Evolutionary conservation across 2,888 invertebrate genomes (phyloP), one percentile per base, ranked within the genome.

Genomic region (Agonopterix alstromeriana): DNA sequence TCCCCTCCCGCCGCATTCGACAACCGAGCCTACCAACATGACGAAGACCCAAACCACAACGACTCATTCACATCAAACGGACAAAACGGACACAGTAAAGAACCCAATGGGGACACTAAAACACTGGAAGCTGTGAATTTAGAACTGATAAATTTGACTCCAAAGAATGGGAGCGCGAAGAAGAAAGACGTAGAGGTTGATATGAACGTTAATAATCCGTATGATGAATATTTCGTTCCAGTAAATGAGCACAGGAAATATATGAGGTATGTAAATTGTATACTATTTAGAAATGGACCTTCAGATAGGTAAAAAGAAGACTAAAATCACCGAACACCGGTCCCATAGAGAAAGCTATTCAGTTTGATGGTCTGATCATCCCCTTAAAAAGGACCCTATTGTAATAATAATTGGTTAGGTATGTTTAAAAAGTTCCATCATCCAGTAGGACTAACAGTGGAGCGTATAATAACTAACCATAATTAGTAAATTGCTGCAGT

Each of bases 171-270:
- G 5, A 90, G 82, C 49, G 80, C 90, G 1, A 91, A 90, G 60
- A 93, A 93, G 76, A 93, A 92, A 71, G 92, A 92, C 50, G 91
- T 91, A 4, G 91, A 92, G 55, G 90, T 91, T 0, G 92, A 93
- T 55, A 90, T 91, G 63, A 92, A 91, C 57, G 88, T 92, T 14
- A 90, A 91, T 36, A 94, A 94, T 73, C 93, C 94, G 4, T 94
- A 95, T 74, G 94, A 95, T 66, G 95, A 95, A 67, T 95, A 95
- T 79, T 95, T 95, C 75, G 94, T 95, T 54, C 94, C 95, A 35
- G 95, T 95, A 56, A 95, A 95, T 73, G 94, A 95, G 70, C 95
- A 95, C 77, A 92, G 93, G 72, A 95, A 95, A 84, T 95, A 93
- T 73, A 94, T 95, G 90, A 94, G 95, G 95, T 95, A 74, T 82